Evolutionary conservation across 2,113 vertebrate genomes (phyloP).

Genomic region (Nipponia nippon): DNA sequence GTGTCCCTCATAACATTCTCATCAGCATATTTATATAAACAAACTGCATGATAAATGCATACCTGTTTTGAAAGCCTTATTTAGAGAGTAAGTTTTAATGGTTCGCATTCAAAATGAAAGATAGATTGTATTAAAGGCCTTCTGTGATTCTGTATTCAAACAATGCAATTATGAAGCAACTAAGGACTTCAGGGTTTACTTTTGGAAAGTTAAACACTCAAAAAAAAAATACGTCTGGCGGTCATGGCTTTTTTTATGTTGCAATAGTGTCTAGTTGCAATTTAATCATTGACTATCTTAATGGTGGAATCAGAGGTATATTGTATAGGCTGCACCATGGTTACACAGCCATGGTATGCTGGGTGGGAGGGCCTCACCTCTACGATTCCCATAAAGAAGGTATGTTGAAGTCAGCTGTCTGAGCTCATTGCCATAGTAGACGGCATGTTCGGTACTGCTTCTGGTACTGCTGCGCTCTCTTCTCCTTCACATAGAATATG

Average conservation of each 20-base stretch:
- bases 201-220: not conserved
- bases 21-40: not conserved
- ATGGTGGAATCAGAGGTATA: not conserved
- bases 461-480: not conserved
- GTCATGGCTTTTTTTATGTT: not conserved
- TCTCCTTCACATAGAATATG: not conserved
- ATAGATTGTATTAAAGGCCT: not conserved
- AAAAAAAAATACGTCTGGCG: not conserved
- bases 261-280: not conserved
- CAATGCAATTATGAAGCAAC: not conserved
- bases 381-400: not conserved
- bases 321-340: not conserved
- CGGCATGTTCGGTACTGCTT: not conserved
- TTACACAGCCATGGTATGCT: not conserved
- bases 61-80: not conserved
- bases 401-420: not conserved
- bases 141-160: not conserved
- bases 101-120: not conserved
- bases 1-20: not conserved
- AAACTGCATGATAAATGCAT: not conserved
- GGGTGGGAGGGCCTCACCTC: not conserved
- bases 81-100: not conserved
- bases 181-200: not conserved
- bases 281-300: not conserved
- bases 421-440: not conserved